A percentile compares a stretch with the other conserved stretches of the same genome.
Conservation (phyloP, 2,113 vertebrate genomes). For the Oreochromis niloticus region DNA sequence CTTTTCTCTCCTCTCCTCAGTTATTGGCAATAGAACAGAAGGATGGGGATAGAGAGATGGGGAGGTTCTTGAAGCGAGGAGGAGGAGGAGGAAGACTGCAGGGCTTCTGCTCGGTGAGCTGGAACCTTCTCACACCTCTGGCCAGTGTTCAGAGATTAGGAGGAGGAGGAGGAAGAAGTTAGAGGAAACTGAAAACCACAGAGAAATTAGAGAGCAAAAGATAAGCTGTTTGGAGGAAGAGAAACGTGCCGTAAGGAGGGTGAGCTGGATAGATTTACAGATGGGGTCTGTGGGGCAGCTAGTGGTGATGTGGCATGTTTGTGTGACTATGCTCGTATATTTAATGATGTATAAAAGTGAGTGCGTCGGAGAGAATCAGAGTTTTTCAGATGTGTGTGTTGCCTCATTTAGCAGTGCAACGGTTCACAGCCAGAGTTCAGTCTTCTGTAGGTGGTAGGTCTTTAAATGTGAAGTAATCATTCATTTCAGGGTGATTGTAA, state of each 20-base stretch:
- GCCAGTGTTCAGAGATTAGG: constrained; percentile 44
- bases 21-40: constrained; percentile 6
- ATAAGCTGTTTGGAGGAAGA: constrained; percentile 10
- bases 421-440: background rate
- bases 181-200: constrained; percentile 15
- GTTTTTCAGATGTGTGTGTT: background rate
- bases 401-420: background rate
- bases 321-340: constrained; percentile 45
- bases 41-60: constrained; percentile 1
- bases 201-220: constrained; percentile 26
- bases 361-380: background rate
- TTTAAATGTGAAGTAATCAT: background rate
- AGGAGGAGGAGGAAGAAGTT: constrained; percentile 8
- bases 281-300: background rate
- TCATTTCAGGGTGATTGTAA: background rate
- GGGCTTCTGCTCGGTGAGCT: constrained; percentile 58
- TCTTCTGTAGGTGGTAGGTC: background rate
- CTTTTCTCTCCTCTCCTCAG: background rate
- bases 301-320: background rate
- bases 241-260: background rate
- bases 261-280: background rate
- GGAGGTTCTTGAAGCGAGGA: constrained; percentile 23
- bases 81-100: constrained; percentile 50
- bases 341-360: background rate
- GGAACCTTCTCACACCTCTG: constrained; percentile 63